Percentiles rank a stretch among this genome's conserved stretches.
These are phyloP conservation scores for Athene cunicularia DNA, from an alignment of 2,113 vertebrate genomes.

Conservation along the genomic window DNA sequence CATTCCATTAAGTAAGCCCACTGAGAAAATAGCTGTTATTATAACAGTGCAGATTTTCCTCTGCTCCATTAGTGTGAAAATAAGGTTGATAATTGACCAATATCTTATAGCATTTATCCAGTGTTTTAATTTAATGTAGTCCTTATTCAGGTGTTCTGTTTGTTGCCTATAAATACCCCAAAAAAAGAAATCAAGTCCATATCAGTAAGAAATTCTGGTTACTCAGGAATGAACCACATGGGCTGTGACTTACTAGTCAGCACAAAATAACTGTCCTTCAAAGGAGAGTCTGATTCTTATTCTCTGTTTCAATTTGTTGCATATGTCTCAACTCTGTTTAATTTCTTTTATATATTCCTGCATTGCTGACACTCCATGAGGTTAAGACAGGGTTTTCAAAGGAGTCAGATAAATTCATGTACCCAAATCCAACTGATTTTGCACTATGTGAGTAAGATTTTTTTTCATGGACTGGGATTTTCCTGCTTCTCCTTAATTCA, in stretches of 20 bases:
- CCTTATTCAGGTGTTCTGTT: background rate
- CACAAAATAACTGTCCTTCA: background rate
- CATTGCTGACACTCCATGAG: background rate
- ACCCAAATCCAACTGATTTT: background rate
- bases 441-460: background rate
- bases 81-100: background rate
- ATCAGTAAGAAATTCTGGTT: background rate
- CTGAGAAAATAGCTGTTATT: slow-evolving; percentile 19
- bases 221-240: background rate
- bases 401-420: background rate
- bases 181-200: background rate
- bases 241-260: background rate
- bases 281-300: background rate
- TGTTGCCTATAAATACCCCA: background rate
- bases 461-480: background rate
- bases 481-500: background rate
- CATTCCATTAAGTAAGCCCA: slow-evolving; percentile 22
- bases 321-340: background rate
- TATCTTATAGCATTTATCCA: background rate
- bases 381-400: background rate
- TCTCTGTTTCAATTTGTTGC: background rate
- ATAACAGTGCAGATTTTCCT: background rate
- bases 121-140: background rate
- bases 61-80: slow-evolving; percentile 28
- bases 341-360: background rate